Evolutionary conservation across 1,140 invertebrate genomes (phyloP), one percentile per base, ranked within the genome.

Genomic region (Drosophila sulfurigaster): DNA sequence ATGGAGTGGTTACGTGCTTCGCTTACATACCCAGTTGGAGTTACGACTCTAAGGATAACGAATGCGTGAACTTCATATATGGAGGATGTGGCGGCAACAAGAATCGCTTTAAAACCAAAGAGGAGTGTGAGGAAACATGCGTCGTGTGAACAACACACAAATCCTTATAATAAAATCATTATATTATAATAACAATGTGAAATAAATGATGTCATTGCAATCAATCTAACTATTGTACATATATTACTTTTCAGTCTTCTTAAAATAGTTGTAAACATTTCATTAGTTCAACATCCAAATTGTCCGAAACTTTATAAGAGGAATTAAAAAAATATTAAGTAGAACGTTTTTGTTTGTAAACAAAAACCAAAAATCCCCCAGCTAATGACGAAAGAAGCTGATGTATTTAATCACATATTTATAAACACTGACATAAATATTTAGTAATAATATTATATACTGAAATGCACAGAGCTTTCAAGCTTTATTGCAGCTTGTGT

Each of bases 61-160:
- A 95, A 20, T 97, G 97, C 79, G 93, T 94, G 0, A 95, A 96
- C 76, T 97, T 97, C 78, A 94, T 95, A 8, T 97, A 96, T 82
- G 95, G 96, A 3, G 96, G 97, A 2, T 98, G 97, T 91, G 94
- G 97, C 45, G 98, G 97, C 25, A 99, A 99, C 91, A 95, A 94
- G 59, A 98, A 99, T 92, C 95, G 95, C 73, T 99, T 98, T 92
- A 0, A 2, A 0, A 68, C 48, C 0, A 52, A 78, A 10, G 6
- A 67, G 15, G 6, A 48, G 2, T 87, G 82, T 25, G 81, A 89
- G 49, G 57, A 60, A 0, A 48, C 13, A 32, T 91, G 87, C 32
- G 7, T 7, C 5, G 32, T 0, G 32, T 32, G 7, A 32, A 32
- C 5, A 7, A 32, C 7, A 32, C 6, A 32, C 32, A 32, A 32